phyloP scores from a whole-genome alignment of 1,140 invertebrate genomes.

The Tetranychus urticae region DNA sequence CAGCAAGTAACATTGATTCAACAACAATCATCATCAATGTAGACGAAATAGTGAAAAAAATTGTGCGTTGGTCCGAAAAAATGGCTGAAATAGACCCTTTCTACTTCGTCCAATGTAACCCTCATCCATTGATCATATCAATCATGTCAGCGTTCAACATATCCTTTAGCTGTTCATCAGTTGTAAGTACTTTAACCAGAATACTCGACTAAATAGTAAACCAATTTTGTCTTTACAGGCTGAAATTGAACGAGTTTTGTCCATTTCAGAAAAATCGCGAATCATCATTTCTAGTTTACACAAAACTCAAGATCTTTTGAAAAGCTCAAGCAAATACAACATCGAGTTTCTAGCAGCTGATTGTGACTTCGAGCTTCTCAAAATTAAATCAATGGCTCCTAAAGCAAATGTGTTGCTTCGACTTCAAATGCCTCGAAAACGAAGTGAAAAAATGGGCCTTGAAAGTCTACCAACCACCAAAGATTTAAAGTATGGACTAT shows the following conservation, averaged over 20 bases:
- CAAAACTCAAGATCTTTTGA: background rate
- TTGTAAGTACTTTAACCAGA: background rate
- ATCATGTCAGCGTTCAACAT: background rate
- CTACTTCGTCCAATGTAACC: background rate
- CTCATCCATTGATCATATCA: background rate
- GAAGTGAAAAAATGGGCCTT: no score
- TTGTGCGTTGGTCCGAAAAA: background rate
- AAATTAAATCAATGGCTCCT: background rate
- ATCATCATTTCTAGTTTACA: background rate
- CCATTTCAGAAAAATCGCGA: background rate
- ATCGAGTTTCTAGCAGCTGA: background rate
- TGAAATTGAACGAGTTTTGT: background rate
- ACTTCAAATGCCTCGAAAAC: background rate
- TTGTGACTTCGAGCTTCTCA: background rate
- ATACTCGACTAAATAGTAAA: background rate
- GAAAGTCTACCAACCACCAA: no score
- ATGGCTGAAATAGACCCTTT: background rate
- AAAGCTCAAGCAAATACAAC: background rate
- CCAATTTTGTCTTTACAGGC: background rate
- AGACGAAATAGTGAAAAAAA: background rate
- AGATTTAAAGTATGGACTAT: constrained; percentile 46
- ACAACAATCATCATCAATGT: background rate
- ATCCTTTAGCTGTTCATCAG: background rate
- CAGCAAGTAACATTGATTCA: background rate
- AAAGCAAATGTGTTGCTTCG: background rate